Evolutionary conservation across 2,113 vertebrate genomes (phyloP).

Genomic region (Hyperoodon ampullatus): DNA sequence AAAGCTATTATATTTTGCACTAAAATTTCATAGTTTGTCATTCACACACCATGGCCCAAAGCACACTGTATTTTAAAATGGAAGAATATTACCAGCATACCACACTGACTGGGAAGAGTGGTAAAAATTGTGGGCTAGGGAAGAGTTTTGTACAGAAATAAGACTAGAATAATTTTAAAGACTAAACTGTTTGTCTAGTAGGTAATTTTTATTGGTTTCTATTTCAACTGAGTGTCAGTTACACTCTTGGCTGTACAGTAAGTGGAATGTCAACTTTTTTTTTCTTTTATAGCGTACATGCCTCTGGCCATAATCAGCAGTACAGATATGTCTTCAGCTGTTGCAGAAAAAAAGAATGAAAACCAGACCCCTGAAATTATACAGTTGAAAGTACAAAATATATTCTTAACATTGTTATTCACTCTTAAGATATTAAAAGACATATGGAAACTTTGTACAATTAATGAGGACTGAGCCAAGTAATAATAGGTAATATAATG

Average conservation of each 20-base stretch:
- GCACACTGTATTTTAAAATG: background rate
- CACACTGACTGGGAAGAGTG: background rate
- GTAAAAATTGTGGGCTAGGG: background rate
- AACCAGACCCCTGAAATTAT: background rate
- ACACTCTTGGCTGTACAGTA: background rate
- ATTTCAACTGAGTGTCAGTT: background rate
- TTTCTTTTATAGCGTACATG: background rate
- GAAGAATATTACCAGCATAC: background rate
- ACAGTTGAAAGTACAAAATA: background rate
- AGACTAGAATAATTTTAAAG: background rate
- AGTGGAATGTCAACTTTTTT: background rate
- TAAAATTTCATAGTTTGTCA: background rate
- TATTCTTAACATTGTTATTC: background rate
- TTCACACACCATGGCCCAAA: background rate
- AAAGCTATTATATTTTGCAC: background rate
- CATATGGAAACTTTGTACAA: background rate
- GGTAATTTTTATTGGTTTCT: constrained; percentile 27
- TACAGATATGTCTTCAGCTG: background rate
- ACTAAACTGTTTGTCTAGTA: background rate
- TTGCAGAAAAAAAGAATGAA: background rate
- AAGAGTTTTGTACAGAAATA: constrained; percentile 7
- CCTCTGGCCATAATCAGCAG: background rate
- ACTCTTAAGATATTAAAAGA: background rate
- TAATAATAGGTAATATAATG: background rate
- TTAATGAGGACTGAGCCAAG: background rate